Base-by-base conservation (phyloP, 2,113 vertebrate genomes). In the Anhinga anhinga region DNA sequence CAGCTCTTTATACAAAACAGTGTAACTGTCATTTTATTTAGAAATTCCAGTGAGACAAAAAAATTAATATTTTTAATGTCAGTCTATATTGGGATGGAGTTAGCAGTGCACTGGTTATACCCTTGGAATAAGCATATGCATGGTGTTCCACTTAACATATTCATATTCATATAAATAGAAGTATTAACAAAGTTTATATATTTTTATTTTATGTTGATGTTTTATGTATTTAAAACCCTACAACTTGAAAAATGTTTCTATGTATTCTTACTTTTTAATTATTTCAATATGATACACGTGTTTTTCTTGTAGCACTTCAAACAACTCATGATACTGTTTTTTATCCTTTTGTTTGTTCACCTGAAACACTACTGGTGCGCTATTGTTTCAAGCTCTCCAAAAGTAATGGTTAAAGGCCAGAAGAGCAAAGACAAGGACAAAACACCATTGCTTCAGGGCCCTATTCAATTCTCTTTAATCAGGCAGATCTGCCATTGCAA, bases 391-490 rank as follows among this genome's bases (percentile, higher is more conserved):
- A 92, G 69, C 36, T 86, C 80, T 95, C 93, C 67, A 71, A 74
- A 91, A 92, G 50, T 49, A 82, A 81, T 62, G 18, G 62, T 86
- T 88, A 86, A 95, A 80, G 88, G 47, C 83, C 86, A 96, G 65
- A 91, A 89, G 66, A 94, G 77, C 70, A 91, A 88, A 95, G 86
- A 91, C 86, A 97, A 97, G 86, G 91, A 96, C 87, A 94, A 73
- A 96, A 80, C 81, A 90, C 36, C 21, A 34, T 67, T 85, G 81
- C 93, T 96, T 96, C 66, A 76, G 82, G 87, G 87, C 53, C 50
- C 66, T 91, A 61, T 79, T 95, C 70, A 80, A 69, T 72, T 90
- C 66, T 91, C 87, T 96, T 94, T 94, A 94, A 94, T 96, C 82
- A 94, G 87, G 62, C 38, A 71, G 50, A 71, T 52, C 36, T 95